A percentile compares a stretch with the other conserved stretches of the same genome.
These are phyloP conservation scores for rat (Rattus norvegicus) DNA, from an alignment of 2,113 vertebrate species.

Conservation along the genomic window DNA sequence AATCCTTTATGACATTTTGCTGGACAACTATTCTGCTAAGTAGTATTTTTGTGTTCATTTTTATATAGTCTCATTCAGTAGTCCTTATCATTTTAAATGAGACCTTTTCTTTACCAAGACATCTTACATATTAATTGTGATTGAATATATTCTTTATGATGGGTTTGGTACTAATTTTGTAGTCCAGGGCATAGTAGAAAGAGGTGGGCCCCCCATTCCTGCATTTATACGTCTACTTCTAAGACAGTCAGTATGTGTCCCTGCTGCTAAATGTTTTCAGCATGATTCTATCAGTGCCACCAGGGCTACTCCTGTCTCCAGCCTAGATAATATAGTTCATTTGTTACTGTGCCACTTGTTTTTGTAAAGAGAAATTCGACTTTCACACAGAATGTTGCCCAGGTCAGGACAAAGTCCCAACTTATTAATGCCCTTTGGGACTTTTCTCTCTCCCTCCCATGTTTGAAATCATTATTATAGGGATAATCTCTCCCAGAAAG, in stretches of 20 bases:
- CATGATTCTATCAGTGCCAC: not conserved
- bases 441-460: constrained; percentile 30
- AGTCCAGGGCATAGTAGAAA: not conserved
- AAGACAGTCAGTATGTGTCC: not conserved
- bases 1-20: constrained; percentile 35
- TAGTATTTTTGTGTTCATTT: constrained; percentile 27
- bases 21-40: constrained; percentile 45
- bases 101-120: not conserved
- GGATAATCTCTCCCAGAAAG: constrained; percentile 60
- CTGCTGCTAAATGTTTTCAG: not conserved
- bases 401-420: constrained; percentile 47
- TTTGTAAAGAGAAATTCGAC: constrained; percentile 62
- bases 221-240: constrained; percentile 19
- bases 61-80: constrained; percentile 21
- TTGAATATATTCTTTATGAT: constrained; percentile 18
- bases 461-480: constrained; percentile 39
- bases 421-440: constrained; percentile 43
- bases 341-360: constrained; percentile 19
- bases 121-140: not conserved
- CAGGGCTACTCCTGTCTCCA: not conserved
- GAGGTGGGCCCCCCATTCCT: not conserved
- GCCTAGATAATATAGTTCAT: not conserved
- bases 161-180: constrained; percentile 29
- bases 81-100: constrained; percentile 39
- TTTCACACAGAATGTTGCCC: constrained; percentile 57